Conservation (phyloP, 1,140 invertebrate species). For the Homarus americanus region DNA sequence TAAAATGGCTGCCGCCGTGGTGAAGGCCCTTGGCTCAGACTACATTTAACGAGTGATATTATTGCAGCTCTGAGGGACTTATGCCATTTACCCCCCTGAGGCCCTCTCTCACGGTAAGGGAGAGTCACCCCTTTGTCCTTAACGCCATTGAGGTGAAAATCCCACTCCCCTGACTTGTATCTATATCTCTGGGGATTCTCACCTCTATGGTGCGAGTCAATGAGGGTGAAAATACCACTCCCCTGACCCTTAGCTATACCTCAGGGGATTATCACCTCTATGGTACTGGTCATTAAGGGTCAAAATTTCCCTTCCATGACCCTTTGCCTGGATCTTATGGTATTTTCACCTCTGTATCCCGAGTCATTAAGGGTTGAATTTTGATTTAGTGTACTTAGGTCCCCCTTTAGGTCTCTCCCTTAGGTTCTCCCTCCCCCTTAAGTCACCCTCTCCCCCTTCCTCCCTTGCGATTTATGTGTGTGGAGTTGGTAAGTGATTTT, state of each 20-base stretch:
- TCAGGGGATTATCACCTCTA: neutral
- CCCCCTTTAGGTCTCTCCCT: too few species aligned
- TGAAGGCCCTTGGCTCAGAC: conserved; percentile 9
- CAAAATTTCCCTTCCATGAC: neutral
- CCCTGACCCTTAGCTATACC: neutral
- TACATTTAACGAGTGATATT: conserved; percentile 55
- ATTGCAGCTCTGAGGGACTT: conserved; percentile 43
- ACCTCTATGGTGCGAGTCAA: neutral
- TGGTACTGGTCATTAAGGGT: neutral
- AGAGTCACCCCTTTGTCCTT: neutral
- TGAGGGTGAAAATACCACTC: neutral
- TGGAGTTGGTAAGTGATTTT: neutral
- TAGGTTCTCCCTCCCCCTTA: too few species aligned
- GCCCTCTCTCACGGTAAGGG: too few species aligned
- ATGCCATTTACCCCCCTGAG: conserved; percentile 19
- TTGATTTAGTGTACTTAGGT: neutral
- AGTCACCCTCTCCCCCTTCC: neutral
- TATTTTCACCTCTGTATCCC: neutral
- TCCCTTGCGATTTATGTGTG: conserved; percentile 34
- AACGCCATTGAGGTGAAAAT: too few species aligned
- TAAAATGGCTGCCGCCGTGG: conserved; percentile 35
- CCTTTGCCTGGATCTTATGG: neutral
- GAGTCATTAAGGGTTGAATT: neutral
- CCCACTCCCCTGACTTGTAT: neutral
- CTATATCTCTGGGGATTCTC: neutral